Base-by-base conservation (phyloP, 2,113 vertebrate species). In the Sceloporus tristichus region DNA sequence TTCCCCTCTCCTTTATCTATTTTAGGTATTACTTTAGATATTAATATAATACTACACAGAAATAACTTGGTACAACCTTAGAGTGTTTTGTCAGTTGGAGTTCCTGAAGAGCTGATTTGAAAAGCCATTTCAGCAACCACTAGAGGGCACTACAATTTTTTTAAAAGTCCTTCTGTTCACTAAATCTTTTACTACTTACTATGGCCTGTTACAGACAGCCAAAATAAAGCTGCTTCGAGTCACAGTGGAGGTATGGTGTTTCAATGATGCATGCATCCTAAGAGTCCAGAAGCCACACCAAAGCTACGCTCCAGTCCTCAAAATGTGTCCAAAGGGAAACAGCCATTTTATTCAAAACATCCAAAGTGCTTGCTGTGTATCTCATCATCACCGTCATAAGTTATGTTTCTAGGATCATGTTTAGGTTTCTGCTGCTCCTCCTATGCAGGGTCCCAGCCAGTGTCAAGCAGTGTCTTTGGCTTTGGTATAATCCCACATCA, bases 121-220 rank as follows among this genome's bases (percentile, higher is more conserved):
- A 25, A 19, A 25, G 3, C 3, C 6, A 7, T 13, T 25, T 0
- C 10, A 3, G 25, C 79, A 16, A 80, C 92, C 86, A 23, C 77
- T 83, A 89, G 83, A 70, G 86, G 87, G 77, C 84, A 79, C 87
- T 71, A 19, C 13, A 77, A 9, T 76, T 27, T 59, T 16, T 48
- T 62, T 10, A 71, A 71, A 29, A 48, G 13, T 1, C 0, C 53
- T 14, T 8, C 71, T 19, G 21, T 56, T 18, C 21, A 1, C 25
- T 5, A 6, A 5, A 48, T 42, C 16, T 80, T 66, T 16, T 74
- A 85, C 29, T 68, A 18, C 53, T 86, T 79, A 70, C 54, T n/a
- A 62, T 54, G 19, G 34, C 34, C 34, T 34, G 34, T 34, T 34
- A 34, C 34, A 34, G 34, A 34, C 34, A 34, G 34, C 34, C 34